Percentiles rank a stretch among this genome's conserved stretches.
Evolutionary conservation across 2,797 vertebrate genomes (phyloP).

Genomic region (Columba guinea): DNA sequence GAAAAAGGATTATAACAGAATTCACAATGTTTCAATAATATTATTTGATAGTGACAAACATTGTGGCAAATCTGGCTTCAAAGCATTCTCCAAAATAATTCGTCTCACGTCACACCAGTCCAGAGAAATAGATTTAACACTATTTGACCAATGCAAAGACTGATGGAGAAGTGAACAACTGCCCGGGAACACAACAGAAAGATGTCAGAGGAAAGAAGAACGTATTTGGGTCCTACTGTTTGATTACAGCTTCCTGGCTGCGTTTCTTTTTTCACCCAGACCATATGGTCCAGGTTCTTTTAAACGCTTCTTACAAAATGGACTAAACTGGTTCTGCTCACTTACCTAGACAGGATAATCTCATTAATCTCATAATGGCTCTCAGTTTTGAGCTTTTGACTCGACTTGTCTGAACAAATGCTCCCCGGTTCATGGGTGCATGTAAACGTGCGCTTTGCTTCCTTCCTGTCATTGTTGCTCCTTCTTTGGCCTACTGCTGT

Average conservation of each 20-base stretch:
- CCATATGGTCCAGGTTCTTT: neutral
- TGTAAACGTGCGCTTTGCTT: neutral
- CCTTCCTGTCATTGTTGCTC: neutral
- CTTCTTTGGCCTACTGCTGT: neutral
- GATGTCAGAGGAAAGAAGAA: neutral
- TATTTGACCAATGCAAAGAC: neutral
- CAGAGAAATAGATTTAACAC: neutral
- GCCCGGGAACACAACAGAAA: neutral
- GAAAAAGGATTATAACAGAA: neutral
- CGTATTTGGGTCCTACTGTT: neutral
- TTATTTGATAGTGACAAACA: neutral
- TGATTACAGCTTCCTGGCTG: neutral
- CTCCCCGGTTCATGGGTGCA: neutral
- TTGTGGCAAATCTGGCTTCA: neutral
- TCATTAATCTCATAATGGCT: slow-evolving; percentile 46
- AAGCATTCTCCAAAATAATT: neutral
- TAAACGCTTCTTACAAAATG: neutral
- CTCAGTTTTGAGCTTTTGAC: slow-evolving; percentile 33
- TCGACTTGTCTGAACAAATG: neutral
- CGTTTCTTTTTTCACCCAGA: neutral
- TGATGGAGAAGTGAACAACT: neutral
- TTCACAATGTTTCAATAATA: neutral
- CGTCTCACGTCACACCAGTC: neutral
- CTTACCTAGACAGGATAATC: slow-evolving; percentile 62
- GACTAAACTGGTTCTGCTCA: slow-evolving; percentile 43